Evolutionary conservation across 2,113 vertebrate genomes (phyloP).

Genomic region (Platysternon megacephalum): DNA sequence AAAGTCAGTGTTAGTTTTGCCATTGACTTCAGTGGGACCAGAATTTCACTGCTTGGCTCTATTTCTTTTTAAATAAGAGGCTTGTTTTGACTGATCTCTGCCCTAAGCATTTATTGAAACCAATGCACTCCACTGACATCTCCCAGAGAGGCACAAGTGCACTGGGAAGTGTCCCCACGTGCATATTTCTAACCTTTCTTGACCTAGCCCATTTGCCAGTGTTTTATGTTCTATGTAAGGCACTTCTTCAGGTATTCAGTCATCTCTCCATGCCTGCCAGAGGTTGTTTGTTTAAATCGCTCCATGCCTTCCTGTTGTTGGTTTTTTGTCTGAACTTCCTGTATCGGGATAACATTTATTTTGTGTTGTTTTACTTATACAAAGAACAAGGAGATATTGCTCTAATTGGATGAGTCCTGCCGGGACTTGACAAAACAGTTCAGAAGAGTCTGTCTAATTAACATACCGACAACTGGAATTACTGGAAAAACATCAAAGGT

Average conservation of each 20-base stretch:
- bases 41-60: not conserved
- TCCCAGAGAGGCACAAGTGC: not conserved
- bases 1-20: accelerated
- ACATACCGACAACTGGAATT: conserved; percentile 42
- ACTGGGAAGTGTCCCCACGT: accelerated
- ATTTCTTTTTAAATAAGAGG: accelerated
- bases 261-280: not conserved
- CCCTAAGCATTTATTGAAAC: not conserved
- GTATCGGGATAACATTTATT: not conserved
- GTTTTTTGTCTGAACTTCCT: not conserved
- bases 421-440: not conserved
- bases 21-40: accelerated
- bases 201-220: accelerated
- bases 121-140: accelerated
- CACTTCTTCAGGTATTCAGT: not conserved
- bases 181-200: not conserved
- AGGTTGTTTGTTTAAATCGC: not conserved
- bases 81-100: not conserved
- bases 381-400: not conserved
- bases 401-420: not conserved
- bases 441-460: conserved; percentile 45
- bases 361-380: not conserved
- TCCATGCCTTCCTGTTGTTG: not conserved
- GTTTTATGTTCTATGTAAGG: not conserved
- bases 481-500: conserved; percentile 62